Evolutionary conservation across 2,797 vertebrate genomes (phyloP).

Genomic region (Avahi laniger): DNA sequence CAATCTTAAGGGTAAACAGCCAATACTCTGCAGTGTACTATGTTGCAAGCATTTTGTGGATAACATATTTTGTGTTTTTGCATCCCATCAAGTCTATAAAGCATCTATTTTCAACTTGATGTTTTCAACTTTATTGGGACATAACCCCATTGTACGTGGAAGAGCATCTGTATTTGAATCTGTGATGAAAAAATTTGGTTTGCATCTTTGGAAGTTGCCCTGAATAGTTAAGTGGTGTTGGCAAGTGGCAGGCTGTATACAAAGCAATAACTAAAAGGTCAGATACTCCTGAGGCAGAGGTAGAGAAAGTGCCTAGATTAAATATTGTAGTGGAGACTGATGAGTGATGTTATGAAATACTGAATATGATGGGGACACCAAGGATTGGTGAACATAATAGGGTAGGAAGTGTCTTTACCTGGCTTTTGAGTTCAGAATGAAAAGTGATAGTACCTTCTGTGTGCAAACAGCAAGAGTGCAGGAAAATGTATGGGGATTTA

Average conservation of each 20-base stretch:
- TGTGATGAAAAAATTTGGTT: not conserved
- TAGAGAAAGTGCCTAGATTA: not conserved
- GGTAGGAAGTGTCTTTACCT: not conserved
- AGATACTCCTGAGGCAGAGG: not conserved
- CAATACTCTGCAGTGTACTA: not conserved
- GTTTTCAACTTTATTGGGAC: not conserved
- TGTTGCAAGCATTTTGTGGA: not conserved
- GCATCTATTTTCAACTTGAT: not conserved
- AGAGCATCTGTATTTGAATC: not conserved
- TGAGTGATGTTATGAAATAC: not conserved
- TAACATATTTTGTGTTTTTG: not conserved
- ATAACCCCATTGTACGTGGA: not conserved
- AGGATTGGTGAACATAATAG: not conserved
- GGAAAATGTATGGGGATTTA: not conserved
- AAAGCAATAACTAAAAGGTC: not conserved
- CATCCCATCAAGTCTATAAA: not conserved
- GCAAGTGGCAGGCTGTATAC: not conserved
- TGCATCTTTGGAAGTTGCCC: not conserved
- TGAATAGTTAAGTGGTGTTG: not conserved
- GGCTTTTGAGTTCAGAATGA: not conserved
- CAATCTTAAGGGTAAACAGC: not conserved
- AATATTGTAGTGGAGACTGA: not conserved
- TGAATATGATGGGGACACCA: not conserved
- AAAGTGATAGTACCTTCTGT: not conserved
- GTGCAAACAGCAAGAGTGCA: not conserved